These are phyloP conservation scores for Emberiza fucata DNA, from an alignment of 2,113 vertebrate species.

Conservation along the genomic window DNA sequence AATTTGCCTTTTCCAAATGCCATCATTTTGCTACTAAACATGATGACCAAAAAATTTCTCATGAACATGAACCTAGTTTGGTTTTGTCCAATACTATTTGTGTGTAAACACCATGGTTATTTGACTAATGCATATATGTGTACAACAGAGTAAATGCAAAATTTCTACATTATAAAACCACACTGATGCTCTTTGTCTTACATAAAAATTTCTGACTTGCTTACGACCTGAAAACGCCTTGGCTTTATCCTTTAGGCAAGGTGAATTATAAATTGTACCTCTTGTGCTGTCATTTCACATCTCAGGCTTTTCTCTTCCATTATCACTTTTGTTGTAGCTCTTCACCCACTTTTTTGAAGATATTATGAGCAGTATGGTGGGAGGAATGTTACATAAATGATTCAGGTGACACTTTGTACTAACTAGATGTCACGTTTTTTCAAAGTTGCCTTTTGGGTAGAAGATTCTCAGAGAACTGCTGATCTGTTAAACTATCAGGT, in stretches of 20 bases:
- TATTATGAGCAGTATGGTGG: conserved; percentile 35
- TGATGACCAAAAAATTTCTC: not conserved
- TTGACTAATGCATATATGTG: not conserved
- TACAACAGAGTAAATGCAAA: not conserved
- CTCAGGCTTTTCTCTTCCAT: conserved; percentile 18
- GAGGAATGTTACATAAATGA: conserved; percentile 51
- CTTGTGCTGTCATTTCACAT: conserved; percentile 3
- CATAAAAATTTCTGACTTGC: not conserved
- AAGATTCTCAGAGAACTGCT: conserved; percentile 25
- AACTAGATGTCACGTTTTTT: conserved; percentile 10
- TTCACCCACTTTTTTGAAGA: conserved; percentile 26
- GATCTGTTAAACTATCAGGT: not conserved
- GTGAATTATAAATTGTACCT: not conserved
- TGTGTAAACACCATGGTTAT: not conserved
- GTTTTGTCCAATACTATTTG: not conserved
- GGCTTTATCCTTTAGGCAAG: not conserved
- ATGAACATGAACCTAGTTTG: not conserved
- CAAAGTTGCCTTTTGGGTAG: not conserved
- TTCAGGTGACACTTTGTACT: conserved; percentile 43
- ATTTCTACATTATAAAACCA: not conserved
- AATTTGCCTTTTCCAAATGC: not conserved
- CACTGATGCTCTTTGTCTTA: not conserved
- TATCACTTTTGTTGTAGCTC: conserved; percentile 22
- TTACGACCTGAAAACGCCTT: conserved; percentile 10
- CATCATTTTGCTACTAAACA: not conserved